Conservation (phyloP, 2,888 invertebrate genomes). For the Mystacides longicornis region DNA sequence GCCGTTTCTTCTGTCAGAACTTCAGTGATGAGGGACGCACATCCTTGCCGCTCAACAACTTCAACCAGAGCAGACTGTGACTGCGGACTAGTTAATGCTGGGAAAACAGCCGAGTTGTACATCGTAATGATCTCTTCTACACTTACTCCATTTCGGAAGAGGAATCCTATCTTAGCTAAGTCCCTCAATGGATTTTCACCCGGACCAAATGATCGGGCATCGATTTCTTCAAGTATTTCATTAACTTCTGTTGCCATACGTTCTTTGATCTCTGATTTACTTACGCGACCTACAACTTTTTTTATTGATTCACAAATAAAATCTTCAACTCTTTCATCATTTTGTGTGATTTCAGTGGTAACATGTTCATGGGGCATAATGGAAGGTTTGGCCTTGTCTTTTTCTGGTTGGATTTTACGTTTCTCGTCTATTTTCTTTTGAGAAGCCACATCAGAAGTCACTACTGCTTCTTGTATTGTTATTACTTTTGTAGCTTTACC, state of each 20-base stretch:
- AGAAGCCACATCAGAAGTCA: constrained; percentile 54
- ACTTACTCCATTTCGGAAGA: constrained; percentile 67
- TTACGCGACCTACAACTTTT: constrained; percentile 47
- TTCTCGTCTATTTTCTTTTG: constrained; percentile 56
- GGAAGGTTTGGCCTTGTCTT: constrained; percentile 43
- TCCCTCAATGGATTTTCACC: constrained; percentile 73
- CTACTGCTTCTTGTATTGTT: constrained; percentile 51
- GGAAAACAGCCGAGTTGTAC: constrained; percentile 72
- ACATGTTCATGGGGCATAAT: constrained; percentile 52
- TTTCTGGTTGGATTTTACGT: constrained; percentile 35
- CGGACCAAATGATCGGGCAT: constrained; percentile 71
- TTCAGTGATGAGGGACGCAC: constrained; percentile 72
- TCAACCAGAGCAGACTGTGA: constrained; percentile 80
- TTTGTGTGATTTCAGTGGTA: constrained; percentile 49
- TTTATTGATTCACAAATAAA: constrained; percentile 50
- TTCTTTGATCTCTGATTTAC: constrained; percentile 48
- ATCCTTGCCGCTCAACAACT: constrained; percentile 75
- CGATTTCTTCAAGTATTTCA: constrained; percentile 64
- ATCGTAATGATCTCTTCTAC: constrained; percentile 70
- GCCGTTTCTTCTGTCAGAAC: constrained; percentile 74
- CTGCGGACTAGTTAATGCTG: constrained; percentile 69
- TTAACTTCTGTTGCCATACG: constrained; percentile 65
- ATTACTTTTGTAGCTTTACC: constrained; percentile 48
- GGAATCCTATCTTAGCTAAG: constrained; percentile 73
- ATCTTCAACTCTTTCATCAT: constrained; percentile 48